A percentile compares a stretch with the other conserved stretches of the same genome.
Conservation (phyloP, 2,888 invertebrate species). For the Drosophila gaucha region DNA sequence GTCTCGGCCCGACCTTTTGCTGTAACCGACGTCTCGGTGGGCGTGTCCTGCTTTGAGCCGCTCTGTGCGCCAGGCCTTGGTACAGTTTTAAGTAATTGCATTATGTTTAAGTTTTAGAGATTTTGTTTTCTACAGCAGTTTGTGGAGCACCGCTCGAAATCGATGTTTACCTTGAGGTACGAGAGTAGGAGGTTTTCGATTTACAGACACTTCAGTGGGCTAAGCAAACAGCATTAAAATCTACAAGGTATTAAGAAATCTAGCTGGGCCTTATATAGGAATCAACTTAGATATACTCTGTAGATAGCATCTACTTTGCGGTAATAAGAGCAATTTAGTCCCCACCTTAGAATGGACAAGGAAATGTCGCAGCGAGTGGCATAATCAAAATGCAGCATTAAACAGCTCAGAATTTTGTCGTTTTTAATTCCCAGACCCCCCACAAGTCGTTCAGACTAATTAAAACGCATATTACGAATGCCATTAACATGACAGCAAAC, state of each 20-base stretch:
- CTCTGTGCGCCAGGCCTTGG: conserved; percentile 65
- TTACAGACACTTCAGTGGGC: conserved; percentile 45
- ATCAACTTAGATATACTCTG: neutral
- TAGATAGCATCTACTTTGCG: neutral
- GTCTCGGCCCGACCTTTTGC: conserved; percentile 57
- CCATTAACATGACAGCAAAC: conserved; percentile 79
- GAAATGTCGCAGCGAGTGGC: conserved; percentile 36
- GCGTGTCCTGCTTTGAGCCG: conserved; percentile 64
- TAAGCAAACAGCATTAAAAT: conserved; percentile 50
- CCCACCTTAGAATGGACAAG: conserved; percentile 16
- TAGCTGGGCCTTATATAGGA: conserved; percentile 1
- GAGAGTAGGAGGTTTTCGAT: conserved; percentile 64
- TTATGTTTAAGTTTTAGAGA: conserved; percentile 67
- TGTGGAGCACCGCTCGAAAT: conserved; percentile 55
- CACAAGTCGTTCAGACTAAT: conserved; percentile 71
- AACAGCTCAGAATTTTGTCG: conserved; percentile 37
- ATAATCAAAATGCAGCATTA: conserved; percentile 64
- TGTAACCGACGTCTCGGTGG: conserved; percentile 65
- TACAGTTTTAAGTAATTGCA: conserved; percentile 81
- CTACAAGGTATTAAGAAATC: conserved; percentile 17
- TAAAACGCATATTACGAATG: conserved; percentile 79
- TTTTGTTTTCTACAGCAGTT: conserved; percentile 22
- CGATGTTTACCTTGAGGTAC: conserved; percentile 64
- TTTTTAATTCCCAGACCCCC: conserved; percentile 54
- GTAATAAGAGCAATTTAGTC: conserved; percentile 7